A percentile compares a stretch with the other conserved stretches of the same genome.
These are phyloP conservation scores for Drosophila melanica DNA, from an alignment of 1,140 invertebrate species.

Conservation along the genomic window DNA sequence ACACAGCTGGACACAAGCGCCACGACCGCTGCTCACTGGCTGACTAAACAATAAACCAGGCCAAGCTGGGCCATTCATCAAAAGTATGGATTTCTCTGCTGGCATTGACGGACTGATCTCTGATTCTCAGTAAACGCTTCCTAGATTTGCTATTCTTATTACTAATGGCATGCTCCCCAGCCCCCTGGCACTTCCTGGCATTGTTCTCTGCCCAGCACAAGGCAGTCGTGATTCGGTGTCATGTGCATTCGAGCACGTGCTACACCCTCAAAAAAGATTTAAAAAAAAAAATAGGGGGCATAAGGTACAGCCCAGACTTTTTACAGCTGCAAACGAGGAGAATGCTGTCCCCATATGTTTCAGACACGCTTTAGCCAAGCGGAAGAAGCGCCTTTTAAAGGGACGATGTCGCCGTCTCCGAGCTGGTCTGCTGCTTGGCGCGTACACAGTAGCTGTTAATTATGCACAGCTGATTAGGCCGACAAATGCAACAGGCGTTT, in stretches of 20 bases:
- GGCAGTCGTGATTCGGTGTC: slow-evolving; percentile 64
- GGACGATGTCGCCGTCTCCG: not conserved
- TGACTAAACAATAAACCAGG: slow-evolving; percentile 28
- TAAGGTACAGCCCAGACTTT: slow-evolving; percentile 62
- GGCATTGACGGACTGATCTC: no score
- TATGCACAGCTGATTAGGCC: slow-evolving; percentile 78
- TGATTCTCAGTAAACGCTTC: no score
- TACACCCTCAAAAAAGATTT: slow-evolving; percentile 58
- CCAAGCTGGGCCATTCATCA: not conserved
- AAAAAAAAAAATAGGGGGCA: slow-evolving; percentile 20
- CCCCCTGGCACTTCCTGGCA: slow-evolving; percentile 49
- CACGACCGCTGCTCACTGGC: slow-evolving; percentile 19
- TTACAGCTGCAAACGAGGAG: slow-evolving; percentile 54
- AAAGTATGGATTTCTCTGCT: slow-evolving; percentile 2
- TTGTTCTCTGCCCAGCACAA: slow-evolving; percentile 1
- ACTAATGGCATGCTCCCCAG: not conserved
- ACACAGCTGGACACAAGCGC: slow-evolving; percentile 1
- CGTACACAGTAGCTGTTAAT: slow-evolving; percentile 79
- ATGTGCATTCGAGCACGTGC: slow-evolving; percentile 79
- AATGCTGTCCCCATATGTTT: slow-evolving; percentile 65
- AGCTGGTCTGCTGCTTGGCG: slow-evolving; percentile 33
- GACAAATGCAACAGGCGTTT: slow-evolving; percentile 73
- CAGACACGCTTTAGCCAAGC: slow-evolving; percentile 81
- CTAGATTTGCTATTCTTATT: not conserved
- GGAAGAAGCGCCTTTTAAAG: slow-evolving; percentile 55